A percentile compares a stretch with the other conserved stretches of the same genome.
These are phyloP conservation scores for Aegotheles bennettii DNA, from an alignment of 2,113 vertebrate genomes.

Conservation along the genomic window DNA sequence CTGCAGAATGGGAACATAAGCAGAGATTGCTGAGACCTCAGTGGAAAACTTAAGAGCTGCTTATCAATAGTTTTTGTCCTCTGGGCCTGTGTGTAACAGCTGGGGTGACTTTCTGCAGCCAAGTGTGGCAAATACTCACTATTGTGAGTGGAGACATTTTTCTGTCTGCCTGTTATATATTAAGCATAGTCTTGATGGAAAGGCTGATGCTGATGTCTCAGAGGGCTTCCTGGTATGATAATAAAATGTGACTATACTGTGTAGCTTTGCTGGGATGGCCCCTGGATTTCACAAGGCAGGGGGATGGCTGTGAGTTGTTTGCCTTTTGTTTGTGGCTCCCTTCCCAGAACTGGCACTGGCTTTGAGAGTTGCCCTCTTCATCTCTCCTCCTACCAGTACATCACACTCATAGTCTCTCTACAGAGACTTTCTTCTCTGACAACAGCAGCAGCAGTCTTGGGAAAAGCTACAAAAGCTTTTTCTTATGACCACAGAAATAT, in stretches of 20 bases:
- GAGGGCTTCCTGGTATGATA: background rate
- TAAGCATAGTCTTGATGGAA: background rate
- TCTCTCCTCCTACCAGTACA: background rate
- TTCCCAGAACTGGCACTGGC: background rate
- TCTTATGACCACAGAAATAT: background rate
- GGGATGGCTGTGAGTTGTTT: background rate
- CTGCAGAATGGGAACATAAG: background rate
- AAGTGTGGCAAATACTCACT: background rate
- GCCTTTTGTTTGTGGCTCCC: background rate
- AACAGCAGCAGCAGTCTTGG: background rate
- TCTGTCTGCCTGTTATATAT: background rate
- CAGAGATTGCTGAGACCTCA: background rate
- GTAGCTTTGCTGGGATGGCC: background rate
- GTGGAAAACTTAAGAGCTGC: background rate
- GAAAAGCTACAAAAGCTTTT: background rate
- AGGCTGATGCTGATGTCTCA: background rate
- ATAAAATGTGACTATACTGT: accelerated
- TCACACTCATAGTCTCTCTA: background rate
- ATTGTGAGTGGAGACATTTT: background rate
- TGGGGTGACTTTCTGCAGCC: background rate
- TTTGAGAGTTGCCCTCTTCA: background rate
- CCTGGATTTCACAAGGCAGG: background rate
- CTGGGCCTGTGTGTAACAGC: background rate
- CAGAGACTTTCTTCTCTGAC: background rate
- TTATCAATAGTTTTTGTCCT: background rate